Evolutionary conservation across 2,113 vertebrate genomes (phyloP).

Genomic region (Rhea americana): DNA sequence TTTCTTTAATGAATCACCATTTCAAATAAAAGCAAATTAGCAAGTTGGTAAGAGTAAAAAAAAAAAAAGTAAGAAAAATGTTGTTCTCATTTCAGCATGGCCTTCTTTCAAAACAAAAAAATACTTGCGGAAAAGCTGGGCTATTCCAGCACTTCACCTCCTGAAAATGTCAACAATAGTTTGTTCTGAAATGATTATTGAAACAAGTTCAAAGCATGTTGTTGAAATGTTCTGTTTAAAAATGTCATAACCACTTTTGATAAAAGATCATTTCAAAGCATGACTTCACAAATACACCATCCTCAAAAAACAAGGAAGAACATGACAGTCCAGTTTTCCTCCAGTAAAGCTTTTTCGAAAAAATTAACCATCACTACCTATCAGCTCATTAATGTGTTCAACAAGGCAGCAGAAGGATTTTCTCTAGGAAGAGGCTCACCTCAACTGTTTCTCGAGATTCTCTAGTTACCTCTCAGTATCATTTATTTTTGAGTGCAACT

Average conservation of each 20-base stretch:
- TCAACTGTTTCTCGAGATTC: not conserved
- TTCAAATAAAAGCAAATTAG: not conserved
- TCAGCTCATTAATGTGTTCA: not conserved
- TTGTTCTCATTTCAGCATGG: constrained; percentile 1
- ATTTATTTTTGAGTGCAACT: not conserved
- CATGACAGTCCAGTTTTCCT: not conserved
- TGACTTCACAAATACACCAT: not conserved
- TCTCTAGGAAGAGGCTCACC: not conserved
- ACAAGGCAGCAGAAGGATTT: not conserved
- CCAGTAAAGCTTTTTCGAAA: not conserved
- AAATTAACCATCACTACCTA: not conserved
- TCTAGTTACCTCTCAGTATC: not conserved
- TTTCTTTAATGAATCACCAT: not conserved
- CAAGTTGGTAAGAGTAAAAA: too few species aligned
- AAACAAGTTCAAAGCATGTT: constrained; percentile 16
- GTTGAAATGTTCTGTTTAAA: constrained; percentile 42
- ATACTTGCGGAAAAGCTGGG: constrained; percentile 13
- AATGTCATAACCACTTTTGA: not conserved
- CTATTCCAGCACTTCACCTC: constrained; percentile 25
- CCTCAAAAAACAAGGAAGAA: constrained; percentile 21
- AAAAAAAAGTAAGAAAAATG: not conserved
- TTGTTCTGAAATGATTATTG: constrained; percentile 32
- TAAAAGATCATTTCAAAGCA: constrained; percentile 9
- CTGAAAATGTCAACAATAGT: not conserved
- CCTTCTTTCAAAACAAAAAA: constrained; percentile 5